Evolutionary conservation across 2,797 vertebrate genomes (phyloP).

Genomic region (Gymnoscopelus braueri): DNA sequence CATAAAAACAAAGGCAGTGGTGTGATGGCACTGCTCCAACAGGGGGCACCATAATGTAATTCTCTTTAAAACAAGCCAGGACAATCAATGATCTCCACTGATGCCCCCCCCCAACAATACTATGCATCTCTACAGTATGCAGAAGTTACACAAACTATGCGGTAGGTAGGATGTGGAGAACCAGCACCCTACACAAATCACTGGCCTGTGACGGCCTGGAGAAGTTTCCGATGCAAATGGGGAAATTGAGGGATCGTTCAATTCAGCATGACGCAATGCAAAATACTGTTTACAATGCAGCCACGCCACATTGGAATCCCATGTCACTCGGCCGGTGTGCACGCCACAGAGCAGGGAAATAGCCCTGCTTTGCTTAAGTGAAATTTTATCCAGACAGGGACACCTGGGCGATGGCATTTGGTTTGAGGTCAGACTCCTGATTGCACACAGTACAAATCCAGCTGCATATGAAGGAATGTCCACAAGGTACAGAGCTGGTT

Average conservation of each 20-base stretch:
- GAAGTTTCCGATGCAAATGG: conserved; percentile 68
- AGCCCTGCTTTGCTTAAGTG: conserved; percentile 58
- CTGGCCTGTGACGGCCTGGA: conserved; percentile 34
- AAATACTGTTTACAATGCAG: conserved; percentile 48
- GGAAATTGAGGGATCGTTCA: conserved; percentile 37
- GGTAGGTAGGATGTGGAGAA: conserved; percentile 20
- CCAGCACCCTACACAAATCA: conserved; percentile 6
- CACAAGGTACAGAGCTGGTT: neutral
- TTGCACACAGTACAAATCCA: neutral
- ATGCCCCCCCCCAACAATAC: conserved; percentile 6
- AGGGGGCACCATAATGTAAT: neutral
- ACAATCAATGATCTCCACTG: neutral
- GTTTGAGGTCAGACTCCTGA: conserved; percentile 7
- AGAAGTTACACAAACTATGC: conserved; percentile 14
- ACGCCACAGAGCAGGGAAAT: conserved; percentile 58
- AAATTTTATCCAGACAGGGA: conserved; percentile 24
- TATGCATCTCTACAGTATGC: neutral
- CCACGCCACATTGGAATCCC: conserved; percentile 23
- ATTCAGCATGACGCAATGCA: conserved; percentile 57
- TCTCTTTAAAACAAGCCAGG: neutral
- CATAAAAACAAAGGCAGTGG: neutral
- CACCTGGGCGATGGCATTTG: conserved; percentile 16
- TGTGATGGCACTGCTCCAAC: neutral
- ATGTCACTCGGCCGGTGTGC: conserved; percentile 14
- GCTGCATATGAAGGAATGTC: conserved; percentile 32